phyloP scores from a whole-genome alignment of 2,113 vertebrate species.

The Pogona vitticeps region DNA sequence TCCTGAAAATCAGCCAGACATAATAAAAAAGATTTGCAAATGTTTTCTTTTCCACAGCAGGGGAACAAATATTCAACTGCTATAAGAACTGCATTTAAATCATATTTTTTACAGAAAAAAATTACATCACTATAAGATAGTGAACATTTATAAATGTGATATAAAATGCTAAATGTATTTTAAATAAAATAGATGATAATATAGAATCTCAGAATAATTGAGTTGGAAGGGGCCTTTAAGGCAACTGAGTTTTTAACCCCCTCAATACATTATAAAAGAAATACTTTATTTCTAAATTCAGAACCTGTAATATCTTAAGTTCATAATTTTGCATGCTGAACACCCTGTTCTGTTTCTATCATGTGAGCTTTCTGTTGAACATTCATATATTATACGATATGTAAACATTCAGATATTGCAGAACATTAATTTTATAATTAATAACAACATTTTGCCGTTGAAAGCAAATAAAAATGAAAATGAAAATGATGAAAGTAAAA shows the following conservation, averaged over 20 bases:
- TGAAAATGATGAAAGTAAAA: too few relatives aligned
- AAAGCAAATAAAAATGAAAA: not conserved
- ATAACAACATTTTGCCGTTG: not conserved
- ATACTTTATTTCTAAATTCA: not conserved
- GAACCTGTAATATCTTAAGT: not conserved
- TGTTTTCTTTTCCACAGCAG: not conserved
- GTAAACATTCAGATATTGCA: not conserved
- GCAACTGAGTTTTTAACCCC: too few relatives aligned
- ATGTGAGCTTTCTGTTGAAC: not conserved
- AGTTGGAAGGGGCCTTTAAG: too few relatives aligned
- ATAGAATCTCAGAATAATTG: too few relatives aligned
- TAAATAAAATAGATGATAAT: too few relatives aligned
- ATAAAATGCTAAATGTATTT: too few relatives aligned
- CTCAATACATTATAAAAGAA: not conserved
- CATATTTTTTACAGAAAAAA: not conserved
- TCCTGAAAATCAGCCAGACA: conserved; percentile 79
- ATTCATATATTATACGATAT: not conserved
- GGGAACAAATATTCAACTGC: not conserved
- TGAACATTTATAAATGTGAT: not conserved
- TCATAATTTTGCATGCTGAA: not conserved
- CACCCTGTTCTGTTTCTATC: not conserved
- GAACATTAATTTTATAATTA: not conserved
- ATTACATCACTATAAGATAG: not conserved
- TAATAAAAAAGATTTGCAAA: not conserved
- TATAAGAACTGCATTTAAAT: not conserved